A percentile compares a stretch with the other conserved stretches of the same genome.
Evolutionary conservation across 1,140 invertebrate species (phyloP).

Genomic region (Andricus grossulariae): DNA sequence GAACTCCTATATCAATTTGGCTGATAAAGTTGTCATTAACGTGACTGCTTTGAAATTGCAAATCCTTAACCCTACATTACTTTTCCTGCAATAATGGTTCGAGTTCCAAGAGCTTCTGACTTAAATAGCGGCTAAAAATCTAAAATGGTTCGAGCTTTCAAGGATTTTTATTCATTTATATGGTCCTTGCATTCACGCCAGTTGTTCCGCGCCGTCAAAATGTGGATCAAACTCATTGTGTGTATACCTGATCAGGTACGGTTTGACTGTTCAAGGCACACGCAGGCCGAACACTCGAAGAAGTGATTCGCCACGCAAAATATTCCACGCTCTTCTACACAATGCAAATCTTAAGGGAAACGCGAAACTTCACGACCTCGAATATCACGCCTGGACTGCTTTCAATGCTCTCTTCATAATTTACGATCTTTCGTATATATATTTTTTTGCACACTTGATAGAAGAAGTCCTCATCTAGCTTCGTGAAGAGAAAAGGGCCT

Average conservation of each 20-base stretch:
- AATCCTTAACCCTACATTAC: too few species aligned
- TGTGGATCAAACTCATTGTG: conserved; percentile 25
- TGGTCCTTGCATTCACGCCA: neutral
- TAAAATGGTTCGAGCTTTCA: conserved; percentile 3
- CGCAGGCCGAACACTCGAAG: conserved; percentile 36
- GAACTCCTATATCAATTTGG: too few species aligned
- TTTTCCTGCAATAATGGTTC: neutral
- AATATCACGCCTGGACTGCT: conserved; percentile 56
- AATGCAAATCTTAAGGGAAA: conserved; percentile 54
- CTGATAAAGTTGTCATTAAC: too few species aligned
- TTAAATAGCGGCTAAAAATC: neutral
- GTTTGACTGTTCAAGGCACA: conserved; percentile 25
- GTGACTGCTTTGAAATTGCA: too few species aligned
- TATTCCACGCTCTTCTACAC: conserved; percentile 58
- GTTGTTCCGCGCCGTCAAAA: conserved; percentile 30
- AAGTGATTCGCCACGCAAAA: conserved; percentile 55
- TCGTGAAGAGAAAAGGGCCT: neutral
- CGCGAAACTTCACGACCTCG: conserved; percentile 52
- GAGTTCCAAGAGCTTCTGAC: neutral
- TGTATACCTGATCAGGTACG: conserved; percentile 18
- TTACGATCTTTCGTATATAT: conserved; percentile 44
- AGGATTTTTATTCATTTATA: conserved; percentile 16
- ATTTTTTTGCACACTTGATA: conserved; percentile 49
- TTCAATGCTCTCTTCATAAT: conserved; percentile 52
- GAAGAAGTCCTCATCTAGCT: conserved; percentile 10